Base-by-base conservation (phyloP, 2,888 invertebrate genomes). In the Volucella bombylans region DNA sequence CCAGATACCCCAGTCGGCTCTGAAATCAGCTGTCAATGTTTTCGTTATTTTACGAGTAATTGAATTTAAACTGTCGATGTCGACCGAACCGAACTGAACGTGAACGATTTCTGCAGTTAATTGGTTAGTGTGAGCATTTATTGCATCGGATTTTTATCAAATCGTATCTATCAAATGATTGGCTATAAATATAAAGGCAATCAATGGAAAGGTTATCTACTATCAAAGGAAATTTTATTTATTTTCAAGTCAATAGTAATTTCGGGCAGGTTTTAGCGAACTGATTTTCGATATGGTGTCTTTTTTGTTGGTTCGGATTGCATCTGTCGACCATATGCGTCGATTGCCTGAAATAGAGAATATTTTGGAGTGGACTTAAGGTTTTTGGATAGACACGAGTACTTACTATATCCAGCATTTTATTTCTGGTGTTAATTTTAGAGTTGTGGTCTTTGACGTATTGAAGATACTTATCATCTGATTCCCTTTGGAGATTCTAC, bases 271-370 rank as follows among this genome's bases (percentile, higher is more conserved):
- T 52, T 38, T 79, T 62, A 83, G 39, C 83, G 83, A 38, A 79
- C 45, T 1, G 74, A 79, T 39, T 79, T 79, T 14, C 76, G 80
- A 23, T 83, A 83, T 2, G 83, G 83, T 67, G 49, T 67, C 62
- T 83, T 83, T 11, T 9, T 47, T 10, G 11, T 41, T 11, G 80
- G 65, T 15, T 71, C 41, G 4, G 49, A 9, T 9, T 50, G 52
- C 15, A 71, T 57, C 39, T 49, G 65, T 55, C 79, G 64, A 15
- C 69, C 65, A 9, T 74, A 64, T 11, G 83, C 57, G 8, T 50
- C 55, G 1, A 83, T 45, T 14, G 83, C 80, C 83, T 83, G 23
- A 11, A 45, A 47, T 6, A 11, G 47, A 38, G 23, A 14, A 2
- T 8, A 12, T 50, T 50, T 14, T 4, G 8, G 8, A 23, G 39